Evolutionary conservation across 2,797 vertebrate genomes (phyloP).

Genomic region (Sebastes nivosus): DNA sequence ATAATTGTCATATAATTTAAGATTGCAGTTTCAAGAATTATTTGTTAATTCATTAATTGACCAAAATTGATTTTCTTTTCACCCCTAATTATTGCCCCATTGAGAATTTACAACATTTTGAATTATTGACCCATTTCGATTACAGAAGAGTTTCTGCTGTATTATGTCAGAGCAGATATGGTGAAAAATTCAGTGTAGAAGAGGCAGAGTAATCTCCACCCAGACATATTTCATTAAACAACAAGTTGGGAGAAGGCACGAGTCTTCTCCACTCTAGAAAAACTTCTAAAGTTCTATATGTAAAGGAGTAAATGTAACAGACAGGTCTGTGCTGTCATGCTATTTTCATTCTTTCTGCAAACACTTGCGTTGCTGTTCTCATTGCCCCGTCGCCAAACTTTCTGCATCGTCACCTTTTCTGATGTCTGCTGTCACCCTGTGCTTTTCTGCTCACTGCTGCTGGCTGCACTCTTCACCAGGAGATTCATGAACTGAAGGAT

Average conservation of each 20-base stretch:
- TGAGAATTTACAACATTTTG: neutral
- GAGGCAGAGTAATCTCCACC: neutral
- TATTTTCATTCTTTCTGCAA: slow-evolving; percentile 17
- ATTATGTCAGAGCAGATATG: neutral
- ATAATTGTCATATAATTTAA: no score
- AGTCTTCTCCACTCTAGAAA: no score
- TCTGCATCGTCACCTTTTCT: slow-evolving; percentile 12
- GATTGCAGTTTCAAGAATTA: neutral
- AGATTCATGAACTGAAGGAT: slow-evolving; percentile 97
- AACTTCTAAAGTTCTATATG: neutral
- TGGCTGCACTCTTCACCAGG: slow-evolving; percentile 78
- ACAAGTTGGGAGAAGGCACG: no score
- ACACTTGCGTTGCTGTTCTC: neutral
- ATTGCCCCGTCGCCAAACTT: neutral
- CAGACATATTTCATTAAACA: no score
- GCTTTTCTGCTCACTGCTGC: slow-evolving; percentile 46
- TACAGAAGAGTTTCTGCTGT: neutral
- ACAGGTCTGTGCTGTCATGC: neutral
- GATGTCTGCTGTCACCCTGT: slow-evolving; percentile 7
- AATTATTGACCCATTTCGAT: neutral
- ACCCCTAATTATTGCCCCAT: neutral
- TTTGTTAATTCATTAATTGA: neutral
- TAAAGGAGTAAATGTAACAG: neutral
- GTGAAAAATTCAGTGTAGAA: neutral
- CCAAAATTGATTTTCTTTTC: neutral